Evolutionary conservation across 1,140 invertebrate species (phyloP), one percentile per base, ranked within the genome.

Genomic region (Periplaneta americana): DNA sequence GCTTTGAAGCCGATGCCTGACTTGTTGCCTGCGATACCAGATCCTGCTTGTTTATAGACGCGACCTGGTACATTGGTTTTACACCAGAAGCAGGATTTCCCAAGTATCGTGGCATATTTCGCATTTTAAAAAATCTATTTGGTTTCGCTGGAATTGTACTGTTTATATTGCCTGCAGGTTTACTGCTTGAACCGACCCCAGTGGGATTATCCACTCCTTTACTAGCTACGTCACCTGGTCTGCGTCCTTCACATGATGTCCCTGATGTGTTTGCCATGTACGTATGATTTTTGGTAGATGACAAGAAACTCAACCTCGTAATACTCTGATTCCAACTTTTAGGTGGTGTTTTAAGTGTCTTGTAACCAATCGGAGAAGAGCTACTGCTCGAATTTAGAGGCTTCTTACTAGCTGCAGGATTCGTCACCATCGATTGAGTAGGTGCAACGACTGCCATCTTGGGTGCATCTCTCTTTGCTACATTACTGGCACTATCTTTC

Each of bases 21-120:
- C 17, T 10, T 28, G 33, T 3, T 1, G 35, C n/a, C 32, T 34
- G 75, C 15, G 34, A n/a, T 34, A 80, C 79, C 39, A 80, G 28
- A 28, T 37, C 39, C 39, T 22, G 75, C n/a, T 80, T 32, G 33
- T 35, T 57, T 57, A 79, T 34, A 48, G 80, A 31, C 11, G 66
- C 75, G 75, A 91, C 88, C 11, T 89, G 87, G 80, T 91, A 93
- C 88, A 93, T 89, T 0, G 91, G 91, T 75, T 92, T 93, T 0
- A 92, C 92, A 0, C 91, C 91, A 0, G 91, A 91, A 0, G 91
- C 89, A 0, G 91, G 91, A 85, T 92, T 92, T 0, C 91, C 91
- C n/a, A 92, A 84, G 83, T 90, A 92, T 82, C 91, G 85, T 0
- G 91, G 91, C 82, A 90, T 88, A 82, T 92, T 92, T 31, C 91